Evolutionary conservation across 2,113 vertebrate species (phyloP).

Genomic region (Thunnus maccoyii): DNA sequence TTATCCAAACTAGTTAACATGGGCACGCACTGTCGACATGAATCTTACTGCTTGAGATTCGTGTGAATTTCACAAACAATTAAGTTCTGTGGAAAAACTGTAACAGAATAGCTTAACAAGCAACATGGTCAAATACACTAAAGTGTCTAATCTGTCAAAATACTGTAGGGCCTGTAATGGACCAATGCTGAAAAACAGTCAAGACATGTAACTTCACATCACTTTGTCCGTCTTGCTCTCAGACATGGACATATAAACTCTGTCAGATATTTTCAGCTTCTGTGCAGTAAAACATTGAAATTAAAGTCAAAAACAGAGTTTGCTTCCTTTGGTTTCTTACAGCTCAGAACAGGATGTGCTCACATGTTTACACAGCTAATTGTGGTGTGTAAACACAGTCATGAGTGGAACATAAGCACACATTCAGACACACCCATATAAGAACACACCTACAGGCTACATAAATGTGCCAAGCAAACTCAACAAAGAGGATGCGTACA

Average conservation of each 20-base stretch:
- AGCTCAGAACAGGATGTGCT: constrained; percentile 31
- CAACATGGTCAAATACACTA: not conserved
- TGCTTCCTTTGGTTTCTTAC: not conserved
- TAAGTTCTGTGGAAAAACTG: not conserved
- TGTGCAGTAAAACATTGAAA: not conserved
- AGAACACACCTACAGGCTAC: constrained; percentile 17
- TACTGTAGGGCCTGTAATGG: not conserved
- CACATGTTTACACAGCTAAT: constrained; percentile 22
- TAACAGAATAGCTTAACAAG: not conserved
- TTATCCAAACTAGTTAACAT: not conserved
- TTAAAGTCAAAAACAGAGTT: not conserved
- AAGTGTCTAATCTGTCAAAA: not conserved
- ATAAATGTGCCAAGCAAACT: constrained; percentile 46
- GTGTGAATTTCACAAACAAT: not conserved
- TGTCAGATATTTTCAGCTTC: not conserved
- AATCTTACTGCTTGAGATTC: too few species aligned
- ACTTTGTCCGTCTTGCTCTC: not conserved
- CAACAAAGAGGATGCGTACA: not conserved
- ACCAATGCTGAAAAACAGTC: not conserved
- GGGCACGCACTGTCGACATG: not conserved
- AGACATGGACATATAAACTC: not conserved
- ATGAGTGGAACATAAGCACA: not conserved
- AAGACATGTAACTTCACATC: not conserved
- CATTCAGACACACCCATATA: constrained; percentile 27
- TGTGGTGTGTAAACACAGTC: constrained; percentile 9